Evolutionary conservation across 1,140 invertebrate species (phyloP).

Genomic region (Heliconius eleuchia): DNA sequence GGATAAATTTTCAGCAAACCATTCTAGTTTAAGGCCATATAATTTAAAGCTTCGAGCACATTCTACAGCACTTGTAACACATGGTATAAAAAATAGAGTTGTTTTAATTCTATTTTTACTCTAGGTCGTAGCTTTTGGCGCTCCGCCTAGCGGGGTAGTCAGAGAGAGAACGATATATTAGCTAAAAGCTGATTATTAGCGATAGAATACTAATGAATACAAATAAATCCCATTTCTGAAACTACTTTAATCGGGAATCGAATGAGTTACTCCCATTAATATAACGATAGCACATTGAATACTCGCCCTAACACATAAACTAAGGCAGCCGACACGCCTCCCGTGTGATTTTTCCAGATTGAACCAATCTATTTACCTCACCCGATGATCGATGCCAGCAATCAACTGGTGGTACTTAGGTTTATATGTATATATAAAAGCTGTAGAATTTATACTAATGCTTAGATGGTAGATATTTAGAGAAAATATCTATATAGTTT

Average conservation of each 20-base stretch:
- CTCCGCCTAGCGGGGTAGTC: too few relatives aligned
- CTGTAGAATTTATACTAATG: background rate
- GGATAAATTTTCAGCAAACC: too few relatives aligned
- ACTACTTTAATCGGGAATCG: background rate
- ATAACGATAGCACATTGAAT: background rate
- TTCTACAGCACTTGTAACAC: too few relatives aligned
- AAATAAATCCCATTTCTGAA: too few relatives aligned
- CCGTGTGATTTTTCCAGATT: constrained; percentile 62
- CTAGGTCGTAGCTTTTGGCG: too few relatives aligned
- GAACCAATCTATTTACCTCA: constrained; percentile 55
- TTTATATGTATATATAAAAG: background rate
- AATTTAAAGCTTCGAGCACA: too few relatives aligned
- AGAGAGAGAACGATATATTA: too few relatives aligned
- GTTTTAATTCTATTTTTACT: too few relatives aligned
- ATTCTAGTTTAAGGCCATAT: too few relatives aligned
- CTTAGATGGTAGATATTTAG: background rate
- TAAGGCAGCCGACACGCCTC: constrained; percentile 43
- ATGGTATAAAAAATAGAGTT: too few relatives aligned
- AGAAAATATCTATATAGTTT: background rate
- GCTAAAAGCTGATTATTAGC: too few relatives aligned
- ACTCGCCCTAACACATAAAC: constrained; percentile 32
- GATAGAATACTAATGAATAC: too few relatives aligned
- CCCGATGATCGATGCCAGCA: constrained; percentile 36
- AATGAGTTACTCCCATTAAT: background rate
- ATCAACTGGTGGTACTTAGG: constrained; percentile 24